Conservation (phyloP, 2,113 vertebrate genomes). For the Clarias magur region DNA sequence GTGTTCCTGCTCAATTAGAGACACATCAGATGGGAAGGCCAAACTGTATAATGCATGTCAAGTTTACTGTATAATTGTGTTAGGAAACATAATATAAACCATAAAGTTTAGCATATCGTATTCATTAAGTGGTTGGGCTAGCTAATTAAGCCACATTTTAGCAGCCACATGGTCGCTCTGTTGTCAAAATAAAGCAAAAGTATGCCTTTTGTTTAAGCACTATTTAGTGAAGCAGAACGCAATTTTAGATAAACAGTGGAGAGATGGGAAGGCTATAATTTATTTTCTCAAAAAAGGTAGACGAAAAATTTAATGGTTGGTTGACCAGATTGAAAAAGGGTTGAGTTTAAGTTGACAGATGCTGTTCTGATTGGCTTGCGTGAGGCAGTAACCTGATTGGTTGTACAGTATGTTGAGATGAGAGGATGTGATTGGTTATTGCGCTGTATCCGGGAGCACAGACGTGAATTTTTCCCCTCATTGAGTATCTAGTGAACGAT, state of each 20-base stretch:
- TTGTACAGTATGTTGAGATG: slow-evolving; percentile 38
- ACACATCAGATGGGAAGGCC: background rate
- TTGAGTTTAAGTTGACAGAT: background rate
- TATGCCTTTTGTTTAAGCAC: background rate
- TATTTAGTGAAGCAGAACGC: background rate
- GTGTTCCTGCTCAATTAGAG: background rate
- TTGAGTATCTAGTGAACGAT: slow-evolving; percentile 47
- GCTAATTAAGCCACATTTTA: background rate
- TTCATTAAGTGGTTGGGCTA: background rate
- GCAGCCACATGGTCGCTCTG: background rate
- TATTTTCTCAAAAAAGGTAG: background rate
- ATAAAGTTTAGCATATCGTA: background rate
- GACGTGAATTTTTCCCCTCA: slow-evolving; percentile 54
- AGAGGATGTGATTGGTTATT: slow-evolving; percentile 42
- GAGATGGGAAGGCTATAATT: background rate
- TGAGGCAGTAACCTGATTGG: background rate
- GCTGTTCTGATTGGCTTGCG: slow-evolving; percentile 8
- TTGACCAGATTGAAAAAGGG: background rate
- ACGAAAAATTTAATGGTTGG: background rate
- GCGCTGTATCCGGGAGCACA: slow-evolving; percentile 44
- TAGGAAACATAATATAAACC: no score
- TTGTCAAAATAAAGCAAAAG: background rate
- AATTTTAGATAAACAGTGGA: background rate
- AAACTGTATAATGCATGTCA: background rate
- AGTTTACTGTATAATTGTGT: no score